Conservation (phyloP, 2,888 invertebrate genomes). For the Lamproptera curius region DNA sequence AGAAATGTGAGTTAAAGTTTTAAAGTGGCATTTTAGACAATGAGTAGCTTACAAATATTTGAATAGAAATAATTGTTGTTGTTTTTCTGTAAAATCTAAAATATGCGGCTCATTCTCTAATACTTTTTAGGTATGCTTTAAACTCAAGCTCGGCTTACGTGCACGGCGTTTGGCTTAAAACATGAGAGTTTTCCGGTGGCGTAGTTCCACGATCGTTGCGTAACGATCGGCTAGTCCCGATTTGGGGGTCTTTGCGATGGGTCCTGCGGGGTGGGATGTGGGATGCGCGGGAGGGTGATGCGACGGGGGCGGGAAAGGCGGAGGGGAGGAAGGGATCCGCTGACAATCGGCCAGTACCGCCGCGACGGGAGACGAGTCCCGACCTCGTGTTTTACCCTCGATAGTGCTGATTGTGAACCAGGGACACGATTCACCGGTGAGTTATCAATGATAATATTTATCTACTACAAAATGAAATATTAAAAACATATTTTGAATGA, state of each 20-base stretch:
- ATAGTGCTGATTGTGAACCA: not conserved
- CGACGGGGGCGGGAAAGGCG: not conserved
- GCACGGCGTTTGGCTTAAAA: too few relatives aligned
- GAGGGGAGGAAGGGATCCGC: not conserved
- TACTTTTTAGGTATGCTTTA: too few relatives aligned
- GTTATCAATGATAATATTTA: too few relatives aligned
- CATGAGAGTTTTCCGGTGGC: not conserved
- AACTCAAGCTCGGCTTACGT: too few relatives aligned
- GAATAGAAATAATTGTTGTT: not conserved
- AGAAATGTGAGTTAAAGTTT: too few relatives aligned
- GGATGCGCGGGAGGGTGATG: not conserved
- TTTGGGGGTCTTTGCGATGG: conserved; percentile 4
- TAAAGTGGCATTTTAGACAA: too few relatives aligned
- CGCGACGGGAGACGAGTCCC: conserved; percentile 1
- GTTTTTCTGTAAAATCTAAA: not conserved
- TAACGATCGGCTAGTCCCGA: conserved; percentile 15
- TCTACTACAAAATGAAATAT: too few relatives aligned
- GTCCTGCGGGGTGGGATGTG: not conserved
- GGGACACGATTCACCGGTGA: conserved; percentile 3
- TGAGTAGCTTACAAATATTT: too few relatives aligned
- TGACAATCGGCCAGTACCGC: conserved; percentile 4
- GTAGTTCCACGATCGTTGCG: conserved; percentile 7
- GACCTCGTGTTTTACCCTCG: not conserved
- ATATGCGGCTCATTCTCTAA: too few relatives aligned
- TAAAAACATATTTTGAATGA: too few relatives aligned